A percentile compares a stretch with the other conserved stretches of the same genome.
Conservation (phyloP, 2,888 invertebrate genomes). For the Tillus elongatus region DNA sequence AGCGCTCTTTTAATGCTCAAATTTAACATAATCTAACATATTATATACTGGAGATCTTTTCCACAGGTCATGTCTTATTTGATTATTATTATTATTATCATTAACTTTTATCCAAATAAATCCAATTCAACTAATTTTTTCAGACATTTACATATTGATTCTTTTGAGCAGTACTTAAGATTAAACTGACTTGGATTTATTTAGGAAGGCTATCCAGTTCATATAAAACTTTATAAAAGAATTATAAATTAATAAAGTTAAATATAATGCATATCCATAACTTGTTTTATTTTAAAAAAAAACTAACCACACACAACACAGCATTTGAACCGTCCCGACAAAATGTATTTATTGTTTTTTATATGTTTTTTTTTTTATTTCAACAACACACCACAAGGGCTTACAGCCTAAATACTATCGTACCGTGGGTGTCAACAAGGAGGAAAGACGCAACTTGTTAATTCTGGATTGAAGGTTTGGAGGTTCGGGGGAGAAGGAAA, state of each 20-base stretch:
- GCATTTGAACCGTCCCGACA: too few relatives aligned
- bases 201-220: slow-evolving; percentile 39
- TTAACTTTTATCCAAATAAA: slow-evolving; percentile 36
- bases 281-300: slow-evolving; percentile 21
- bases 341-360: too few relatives aligned
- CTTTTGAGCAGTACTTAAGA: not conserved
- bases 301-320: too few relatives aligned
- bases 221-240: slow-evolving; percentile 45
- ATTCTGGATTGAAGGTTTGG: too few relatives aligned
- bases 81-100: slow-evolving; percentile 31
- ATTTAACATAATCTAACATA: slow-evolving; percentile 31
- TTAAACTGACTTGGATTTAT: slow-evolving; percentile 34
- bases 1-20: slow-evolving; percentile 35
- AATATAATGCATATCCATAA: slow-evolving; percentile 41
- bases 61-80: slow-evolving; percentile 33
- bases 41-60: slow-evolving; percentile 28
- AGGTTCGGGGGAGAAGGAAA: too few relatives aligned
- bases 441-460: too few relatives aligned
- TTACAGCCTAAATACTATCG: too few relatives aligned
- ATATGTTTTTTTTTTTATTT: too few relatives aligned
- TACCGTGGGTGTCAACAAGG: too few relatives aligned
- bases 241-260: slow-evolving; percentile 45
- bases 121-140: slow-evolving; percentile 31
- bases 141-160: slow-evolving; percentile 21
- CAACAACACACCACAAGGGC: too few relatives aligned